Evolutionary conservation across 1,140 invertebrate species (phyloP).

Genomic region (Eriocheir sinensis): DNA sequence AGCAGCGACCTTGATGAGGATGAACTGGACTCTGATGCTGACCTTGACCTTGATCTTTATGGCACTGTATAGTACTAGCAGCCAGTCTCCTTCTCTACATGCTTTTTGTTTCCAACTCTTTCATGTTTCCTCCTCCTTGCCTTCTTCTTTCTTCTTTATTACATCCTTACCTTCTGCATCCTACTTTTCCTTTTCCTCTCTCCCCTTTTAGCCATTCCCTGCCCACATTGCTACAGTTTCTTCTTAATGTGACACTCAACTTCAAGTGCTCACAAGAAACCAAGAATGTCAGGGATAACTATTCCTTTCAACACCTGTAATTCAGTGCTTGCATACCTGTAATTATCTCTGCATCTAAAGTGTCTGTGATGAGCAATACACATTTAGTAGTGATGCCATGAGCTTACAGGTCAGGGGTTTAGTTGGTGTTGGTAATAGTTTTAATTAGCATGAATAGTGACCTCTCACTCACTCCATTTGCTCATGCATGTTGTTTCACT

Average conservation of each 20-base stretch:
- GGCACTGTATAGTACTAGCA: slow-evolving; percentile 42
- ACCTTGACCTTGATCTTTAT: slow-evolving; percentile 68
- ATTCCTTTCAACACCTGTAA: not conserved
- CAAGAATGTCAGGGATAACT: not conserved
- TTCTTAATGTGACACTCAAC: not conserved
- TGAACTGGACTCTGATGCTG: slow-evolving; percentile 70
- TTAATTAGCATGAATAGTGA: no score
- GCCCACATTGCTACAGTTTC: not conserved
- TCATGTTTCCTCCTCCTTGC: not conserved
- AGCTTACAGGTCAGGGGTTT: no score
- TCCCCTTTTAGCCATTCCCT: not conserved
- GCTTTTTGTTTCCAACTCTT: not conserved
- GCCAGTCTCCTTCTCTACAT: not conserved
- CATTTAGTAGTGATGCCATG: not conserved
- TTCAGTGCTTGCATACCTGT: not conserved
- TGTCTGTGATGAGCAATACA: not conserved
- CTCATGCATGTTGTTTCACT: not conserved
- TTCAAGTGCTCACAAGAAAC: no score
- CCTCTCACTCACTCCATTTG: no score
- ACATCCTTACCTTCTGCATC: not conserved
- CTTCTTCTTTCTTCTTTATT: not conserved
- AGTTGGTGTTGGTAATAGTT: no score
- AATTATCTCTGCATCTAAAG: not conserved
- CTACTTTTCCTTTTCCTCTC: not conserved
- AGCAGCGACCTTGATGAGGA: slow-evolving; percentile 63